Conservation (phyloP, 2,888 invertebrate species). For the Blastobasis adustella region DNA sequence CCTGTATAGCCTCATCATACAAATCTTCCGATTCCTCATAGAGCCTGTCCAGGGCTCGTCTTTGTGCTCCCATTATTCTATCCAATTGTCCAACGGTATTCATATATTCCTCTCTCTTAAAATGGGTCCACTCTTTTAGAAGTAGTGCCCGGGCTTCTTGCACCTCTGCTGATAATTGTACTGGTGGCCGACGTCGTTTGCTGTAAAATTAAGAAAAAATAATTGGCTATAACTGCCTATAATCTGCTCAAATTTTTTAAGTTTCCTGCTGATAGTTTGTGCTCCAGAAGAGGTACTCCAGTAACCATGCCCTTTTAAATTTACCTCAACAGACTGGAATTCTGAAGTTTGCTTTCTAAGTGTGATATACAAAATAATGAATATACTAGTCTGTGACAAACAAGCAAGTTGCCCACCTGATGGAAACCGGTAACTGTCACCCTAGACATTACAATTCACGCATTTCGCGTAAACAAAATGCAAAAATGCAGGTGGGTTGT, state of each 20-base stretch:
- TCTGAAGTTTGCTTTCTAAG: no score
- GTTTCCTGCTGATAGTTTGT: no score
- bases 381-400: no score
- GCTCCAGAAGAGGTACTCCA: neutral
- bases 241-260: no score
- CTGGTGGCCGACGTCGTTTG: constrained; percentile 60
- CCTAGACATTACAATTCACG: no score
- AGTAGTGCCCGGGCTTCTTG: constrained; percentile 78
- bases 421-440: no score
- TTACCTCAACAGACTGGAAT: neutral
- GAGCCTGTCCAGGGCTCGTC: constrained; percentile 86
- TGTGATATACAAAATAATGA: no score
- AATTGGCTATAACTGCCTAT: neutral
- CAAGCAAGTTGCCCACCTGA: no score
- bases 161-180: constrained; percentile 70
- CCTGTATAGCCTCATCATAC: constrained; percentile 90
- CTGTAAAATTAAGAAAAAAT: constrained; percentile 22
- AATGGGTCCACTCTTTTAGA: constrained; percentile 84
- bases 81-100: constrained; percentile 81
- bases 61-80: constrained; percentile 79
- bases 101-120: constrained; percentile 78
- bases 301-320: neutral
- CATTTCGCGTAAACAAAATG: no score
- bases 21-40: constrained; percentile 88
- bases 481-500: no score